phyloP scores from a whole-genome alignment of 2,797 vertebrate species.

The Galagoides demidoff region DNA sequence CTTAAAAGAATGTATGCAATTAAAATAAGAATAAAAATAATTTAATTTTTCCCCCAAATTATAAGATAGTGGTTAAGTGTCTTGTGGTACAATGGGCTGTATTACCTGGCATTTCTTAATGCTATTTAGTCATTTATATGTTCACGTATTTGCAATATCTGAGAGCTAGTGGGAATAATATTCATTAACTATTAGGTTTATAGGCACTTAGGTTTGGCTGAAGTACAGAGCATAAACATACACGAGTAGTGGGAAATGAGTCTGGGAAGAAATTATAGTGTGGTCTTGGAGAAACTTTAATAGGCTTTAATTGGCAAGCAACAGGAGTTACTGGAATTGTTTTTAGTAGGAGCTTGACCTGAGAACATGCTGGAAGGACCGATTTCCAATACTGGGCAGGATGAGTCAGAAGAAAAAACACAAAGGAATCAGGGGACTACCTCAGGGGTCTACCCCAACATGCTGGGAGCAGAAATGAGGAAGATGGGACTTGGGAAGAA shows the following conservation, averaged over 20 bases:
- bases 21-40: not conserved
- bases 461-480: not conserved
- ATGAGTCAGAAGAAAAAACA: not conserved
- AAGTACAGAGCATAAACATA: not conserved
- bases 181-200: conserved; percentile 7
- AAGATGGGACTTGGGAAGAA: not conserved
- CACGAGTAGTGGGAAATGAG: not conserved
- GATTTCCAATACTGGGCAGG: not conserved
- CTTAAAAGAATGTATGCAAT: not conserved
- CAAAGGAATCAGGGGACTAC: not conserved
- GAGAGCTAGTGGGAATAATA: not conserved
- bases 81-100: not conserved
- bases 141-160: not conserved
- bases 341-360: not conserved
- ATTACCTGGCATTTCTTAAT: not conserved
- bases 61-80: not conserved
- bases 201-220: not conserved
- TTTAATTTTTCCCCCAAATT: conserved; percentile 14
- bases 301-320: not conserved
- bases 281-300: not conserved
- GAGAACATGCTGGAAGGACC: not conserved
- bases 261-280: not conserved
- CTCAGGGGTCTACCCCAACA: not conserved
- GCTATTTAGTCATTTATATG: not conserved
- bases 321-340: not conserved